A percentile compares a stretch with the other conserved stretches of the same genome.
Evolutionary conservation across 2,888 invertebrate species (phyloP).

Genomic region (Epirrhoe tristata): DNA sequence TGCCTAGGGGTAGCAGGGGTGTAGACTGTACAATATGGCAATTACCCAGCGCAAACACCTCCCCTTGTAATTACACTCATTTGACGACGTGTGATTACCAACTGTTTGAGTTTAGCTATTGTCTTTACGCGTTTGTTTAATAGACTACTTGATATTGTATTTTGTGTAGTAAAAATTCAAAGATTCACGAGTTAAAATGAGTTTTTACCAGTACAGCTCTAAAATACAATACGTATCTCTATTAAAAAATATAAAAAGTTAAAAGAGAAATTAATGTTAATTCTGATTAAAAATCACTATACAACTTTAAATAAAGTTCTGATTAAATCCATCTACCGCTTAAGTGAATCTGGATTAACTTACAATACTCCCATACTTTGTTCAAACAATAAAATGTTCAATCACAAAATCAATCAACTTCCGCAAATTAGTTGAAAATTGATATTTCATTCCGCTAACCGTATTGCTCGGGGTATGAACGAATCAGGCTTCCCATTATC

Average conservation of each 20-base stretch:
- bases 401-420: conserved; percentile 17
- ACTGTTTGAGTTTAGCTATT: conserved; percentile 25
- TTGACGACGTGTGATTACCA: conserved; percentile 36
- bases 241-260: too few species aligned
- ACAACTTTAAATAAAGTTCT: too few species aligned
- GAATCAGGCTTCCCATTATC: conserved; percentile 36
- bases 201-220: too few species aligned
- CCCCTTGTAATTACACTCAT: conserved; percentile 45
- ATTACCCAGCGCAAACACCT: conserved; percentile 66
- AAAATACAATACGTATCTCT: too few species aligned
- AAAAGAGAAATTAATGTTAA: too few species aligned
- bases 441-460: conserved; percentile 20
- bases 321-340: too few species aligned
- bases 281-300: too few species aligned
- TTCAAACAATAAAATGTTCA: conserved; percentile 8
- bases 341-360: not conserved
- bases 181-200: too few species aligned
- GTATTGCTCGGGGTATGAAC: conserved; percentile 26
- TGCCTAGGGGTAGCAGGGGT: not conserved
- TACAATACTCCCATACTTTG: conserved; percentile 2
- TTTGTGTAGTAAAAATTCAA: too few species aligned
- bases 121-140: conserved; percentile 8
- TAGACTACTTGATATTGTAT: not conserved
- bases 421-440: conserved; percentile 20
- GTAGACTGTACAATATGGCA: conserved; percentile 38